Evolutionary conservation across 2,888 invertebrate species (phyloP).

Genomic region (Monopis laevigella): DNA sequence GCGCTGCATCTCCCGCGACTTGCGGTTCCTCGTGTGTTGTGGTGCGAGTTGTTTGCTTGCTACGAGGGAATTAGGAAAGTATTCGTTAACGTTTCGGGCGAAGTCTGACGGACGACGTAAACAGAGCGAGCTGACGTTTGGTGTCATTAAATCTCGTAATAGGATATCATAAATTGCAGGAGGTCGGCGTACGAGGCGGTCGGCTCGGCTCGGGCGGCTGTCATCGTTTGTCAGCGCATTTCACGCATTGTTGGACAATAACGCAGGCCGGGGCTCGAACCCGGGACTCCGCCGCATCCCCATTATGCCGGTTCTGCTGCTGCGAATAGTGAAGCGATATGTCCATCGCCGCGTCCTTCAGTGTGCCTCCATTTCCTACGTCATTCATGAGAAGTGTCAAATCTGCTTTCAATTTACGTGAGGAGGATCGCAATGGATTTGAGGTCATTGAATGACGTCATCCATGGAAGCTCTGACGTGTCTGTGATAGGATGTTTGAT

Average conservation of each 20-base stretch:
- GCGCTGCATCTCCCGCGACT: too few species aligned
- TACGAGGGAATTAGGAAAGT: not conserved
- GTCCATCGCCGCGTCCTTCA: conserved; percentile 11
- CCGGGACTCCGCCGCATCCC: conserved; percentile 1
- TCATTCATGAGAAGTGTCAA: conserved; percentile 9
- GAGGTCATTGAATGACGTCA: not conserved
- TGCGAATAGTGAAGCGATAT: conserved; percentile 34
- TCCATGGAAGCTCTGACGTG: not conserved
- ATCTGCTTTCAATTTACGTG: conserved; percentile 1
- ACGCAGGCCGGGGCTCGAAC: conserved; percentile 33
- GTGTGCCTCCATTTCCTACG: conserved; percentile 7
- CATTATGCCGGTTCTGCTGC: conserved; percentile 25
- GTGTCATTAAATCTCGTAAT: conserved; percentile 67
- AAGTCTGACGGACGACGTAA: conserved; percentile 35
- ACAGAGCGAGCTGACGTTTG: conserved; percentile 49
- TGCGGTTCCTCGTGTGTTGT: too few species aligned
- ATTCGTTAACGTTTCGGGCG: not conserved
- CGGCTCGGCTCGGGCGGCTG: conserved; percentile 40
- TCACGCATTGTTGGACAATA: conserved; percentile 67
- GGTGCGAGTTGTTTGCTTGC: too few species aligned
- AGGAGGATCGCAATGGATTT: not conserved
- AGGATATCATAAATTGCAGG: conserved; percentile 65
- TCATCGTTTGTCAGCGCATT: conserved; percentile 69
- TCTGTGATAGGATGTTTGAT: not conserved
- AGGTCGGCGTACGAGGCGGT: conserved; percentile 50